Evolutionary conservation across 2,888 invertebrate genomes (phyloP).

Genomic region (Parasteatoda lunata): DNA sequence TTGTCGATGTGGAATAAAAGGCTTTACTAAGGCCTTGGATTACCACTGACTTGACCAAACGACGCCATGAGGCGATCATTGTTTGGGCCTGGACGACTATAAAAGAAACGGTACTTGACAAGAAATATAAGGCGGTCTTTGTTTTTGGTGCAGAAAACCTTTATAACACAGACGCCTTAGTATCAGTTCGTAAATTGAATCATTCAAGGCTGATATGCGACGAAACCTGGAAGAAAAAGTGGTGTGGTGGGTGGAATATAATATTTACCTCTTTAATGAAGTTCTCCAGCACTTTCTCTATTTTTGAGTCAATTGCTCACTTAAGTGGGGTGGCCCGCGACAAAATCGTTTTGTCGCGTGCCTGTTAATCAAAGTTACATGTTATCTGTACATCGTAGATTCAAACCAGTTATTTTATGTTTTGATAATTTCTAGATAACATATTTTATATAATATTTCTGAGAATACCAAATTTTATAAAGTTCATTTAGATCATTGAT

Average conservation of each 20-base stretch:
- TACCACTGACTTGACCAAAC: constrained; percentile 53
- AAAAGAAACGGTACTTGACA: constrained; percentile 41
- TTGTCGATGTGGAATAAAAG: constrained; percentile 56
- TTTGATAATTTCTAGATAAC: too few species aligned
- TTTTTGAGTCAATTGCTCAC: constrained; percentile 63
- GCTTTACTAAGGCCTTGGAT: constrained; percentile 57
- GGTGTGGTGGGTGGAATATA: constrained; percentile 13
- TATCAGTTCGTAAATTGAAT: constrained; percentile 42
- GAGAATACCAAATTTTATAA: too few species aligned
- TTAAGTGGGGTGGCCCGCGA: constrained; percentile 51
- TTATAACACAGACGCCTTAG: constrained; percentile 46
- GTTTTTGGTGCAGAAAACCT: constrained; percentile 25
- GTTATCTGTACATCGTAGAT: too few species aligned
- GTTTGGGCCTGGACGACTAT: constrained; percentile 46
- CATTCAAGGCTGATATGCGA: constrained; percentile 27
- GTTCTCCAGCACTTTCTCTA: constrained; percentile 52
- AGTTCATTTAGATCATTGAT: too few species aligned
- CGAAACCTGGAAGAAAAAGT: not conserved
- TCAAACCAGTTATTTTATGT: too few species aligned
- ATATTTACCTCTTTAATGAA: constrained; percentile 49
- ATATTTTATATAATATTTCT: too few species aligned
- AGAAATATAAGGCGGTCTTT: constrained; percentile 61
- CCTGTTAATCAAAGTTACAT: constrained; percentile 21
- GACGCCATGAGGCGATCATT: constrained; percentile 41
- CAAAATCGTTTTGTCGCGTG: constrained; percentile 57